Base-by-base conservation (phyloP, 2,888 invertebrate species). In the Melanargia galathea region DNA sequence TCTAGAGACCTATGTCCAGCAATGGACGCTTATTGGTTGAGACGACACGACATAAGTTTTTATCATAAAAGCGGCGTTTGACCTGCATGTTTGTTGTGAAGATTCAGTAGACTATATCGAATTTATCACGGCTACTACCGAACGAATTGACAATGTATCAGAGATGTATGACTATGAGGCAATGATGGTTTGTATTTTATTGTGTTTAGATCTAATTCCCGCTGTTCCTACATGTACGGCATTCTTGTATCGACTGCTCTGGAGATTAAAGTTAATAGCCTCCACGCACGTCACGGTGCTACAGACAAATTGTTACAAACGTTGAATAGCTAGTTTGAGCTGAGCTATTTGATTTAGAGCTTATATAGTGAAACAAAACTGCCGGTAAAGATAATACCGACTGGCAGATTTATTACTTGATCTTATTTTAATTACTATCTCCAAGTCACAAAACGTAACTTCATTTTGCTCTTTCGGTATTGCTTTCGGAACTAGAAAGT, bases 331-430 rank as follows among this genome's bases (percentile, higher is more conserved):
- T 6, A 6, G 13, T 11, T n/a, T 46, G 46, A 46, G 2, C 45
- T 16, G n/a, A 2, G 43, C 13, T 24, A n/a, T 48, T 7, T 48
- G 13, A 48, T 48, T 48, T 48, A 48, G 24, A 48, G 24, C 46
- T 24, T 8, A 8, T 43, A 8, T 1, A 6, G 13, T n/a, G 8
- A 4, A 3, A 10, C 46, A 13, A 30, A 48, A 24, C 24, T 22
- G 11, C 0, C 24, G 13, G 0, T 30, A 30, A 7, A 16, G 7
- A n/a, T 4, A 38, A 1, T 38, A 5, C 38, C 38, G n/a, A 38
- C 38, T n/a, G 11, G 11, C 11, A 3, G 38, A 30, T 30, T 30
- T 30, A 26, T 26, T 1, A 30, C 6, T 30, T 8, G 4, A 30
- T 6, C 6, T 26, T 26, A 26, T 30, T 6, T 30, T 30, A 30